A percentile compares a stretch with the other conserved stretches of the same genome.
These are phyloP conservation scores for Scolanthus callimorphus DNA, from an alignment of 92 coral and sea anemone species.

Conservation along the genomic window DNA sequence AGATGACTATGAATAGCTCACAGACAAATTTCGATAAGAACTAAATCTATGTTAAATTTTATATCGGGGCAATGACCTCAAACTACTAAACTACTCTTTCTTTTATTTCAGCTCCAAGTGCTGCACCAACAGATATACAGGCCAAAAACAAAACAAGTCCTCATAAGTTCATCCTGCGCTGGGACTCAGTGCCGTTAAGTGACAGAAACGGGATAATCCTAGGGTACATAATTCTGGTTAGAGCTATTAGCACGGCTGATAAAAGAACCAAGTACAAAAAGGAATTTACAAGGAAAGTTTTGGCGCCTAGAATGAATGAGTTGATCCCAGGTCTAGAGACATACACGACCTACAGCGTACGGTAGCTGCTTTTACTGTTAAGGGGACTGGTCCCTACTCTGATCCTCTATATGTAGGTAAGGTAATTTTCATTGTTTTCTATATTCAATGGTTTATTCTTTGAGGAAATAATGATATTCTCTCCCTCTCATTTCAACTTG, in stretches of 20 bases:
- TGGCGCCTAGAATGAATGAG: constrained; percentile 3
- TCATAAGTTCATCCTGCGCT: constrained; percentile 20
- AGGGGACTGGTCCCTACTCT: constrained; percentile 43
- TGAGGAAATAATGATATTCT: too few relatives aligned
- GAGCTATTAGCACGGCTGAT: constrained; percentile 32
- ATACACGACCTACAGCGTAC: constrained; percentile 25
- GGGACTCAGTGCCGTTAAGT: constrained; percentile 45
- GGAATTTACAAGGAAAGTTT: not conserved
- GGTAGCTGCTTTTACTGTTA: constrained; percentile 42
- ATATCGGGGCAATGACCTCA: too few relatives aligned
- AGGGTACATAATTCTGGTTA: constrained; percentile 51
- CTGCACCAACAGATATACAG: constrained; percentile 41
- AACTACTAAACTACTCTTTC: too few relatives aligned
- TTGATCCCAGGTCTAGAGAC: constrained; percentile 26
- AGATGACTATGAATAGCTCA: too few relatives aligned
- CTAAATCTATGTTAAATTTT: too few relatives aligned
- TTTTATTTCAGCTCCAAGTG: constrained; percentile 42
- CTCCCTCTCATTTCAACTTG: too few relatives aligned
- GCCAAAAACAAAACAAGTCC: constrained; percentile 48
- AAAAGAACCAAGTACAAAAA: constrained; percentile 2
- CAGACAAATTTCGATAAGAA: too few relatives aligned
- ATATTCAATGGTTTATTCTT: too few relatives aligned
- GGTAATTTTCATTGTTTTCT: too few relatives aligned
- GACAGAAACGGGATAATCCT: constrained; percentile 43
- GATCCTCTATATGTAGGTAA: constrained; percentile 37